phyloP scores from a whole-genome alignment of 2,113 vertebrate species.

The Cisticola juncidis region DNA sequence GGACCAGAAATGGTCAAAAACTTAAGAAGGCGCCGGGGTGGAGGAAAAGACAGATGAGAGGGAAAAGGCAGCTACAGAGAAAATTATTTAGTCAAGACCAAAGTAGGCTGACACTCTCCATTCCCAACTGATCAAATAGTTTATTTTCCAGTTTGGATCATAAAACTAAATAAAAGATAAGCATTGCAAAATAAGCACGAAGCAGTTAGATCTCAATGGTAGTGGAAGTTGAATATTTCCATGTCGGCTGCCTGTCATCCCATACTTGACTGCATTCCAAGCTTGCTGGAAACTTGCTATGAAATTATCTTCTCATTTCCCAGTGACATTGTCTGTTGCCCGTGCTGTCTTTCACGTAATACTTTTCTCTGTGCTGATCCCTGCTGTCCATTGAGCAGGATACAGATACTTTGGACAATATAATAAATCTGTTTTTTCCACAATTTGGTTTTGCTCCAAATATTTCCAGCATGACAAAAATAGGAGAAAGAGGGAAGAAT shows the following conservation, averaged over 20 bases:
- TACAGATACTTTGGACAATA: background rate
- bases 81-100: background rate
- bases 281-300: background rate
- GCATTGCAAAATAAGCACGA: background rate
- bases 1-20: constrained; percentile 32
- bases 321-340: background rate
- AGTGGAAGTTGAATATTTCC: background rate
- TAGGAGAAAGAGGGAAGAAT: background rate
- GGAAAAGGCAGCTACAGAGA: background rate
- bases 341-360: background rate
- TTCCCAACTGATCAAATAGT: background rate
- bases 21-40: background rate
- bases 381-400: constrained; percentile 35
- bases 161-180: constrained; percentile 21
- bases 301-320: constrained; percentile 2
- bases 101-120: constrained; percentile 11
- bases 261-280: background rate
- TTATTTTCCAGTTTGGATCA: background rate
- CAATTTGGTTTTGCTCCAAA: constrained; percentile 40
- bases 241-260: background rate
- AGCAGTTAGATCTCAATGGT: background rate
- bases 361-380: background rate
- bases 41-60: background rate
- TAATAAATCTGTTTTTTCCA: constrained; percentile 32
- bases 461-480: constrained; percentile 56